Evolutionary conservation across 1,140 invertebrate species (phyloP).

Genomic region (Berghia stephanieae): DNA sequence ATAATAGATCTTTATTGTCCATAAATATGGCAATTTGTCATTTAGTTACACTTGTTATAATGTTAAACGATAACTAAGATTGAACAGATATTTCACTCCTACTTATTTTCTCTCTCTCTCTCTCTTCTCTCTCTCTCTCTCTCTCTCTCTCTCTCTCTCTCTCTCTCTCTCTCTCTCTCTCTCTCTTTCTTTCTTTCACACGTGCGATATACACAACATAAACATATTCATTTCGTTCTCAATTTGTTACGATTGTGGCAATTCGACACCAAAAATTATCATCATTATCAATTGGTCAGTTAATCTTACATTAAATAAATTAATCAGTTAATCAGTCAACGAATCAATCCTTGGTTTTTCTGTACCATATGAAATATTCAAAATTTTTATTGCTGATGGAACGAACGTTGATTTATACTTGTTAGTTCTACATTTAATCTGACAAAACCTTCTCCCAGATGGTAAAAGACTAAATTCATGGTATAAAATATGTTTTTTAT

Average conservation of each 20-base stretch:
- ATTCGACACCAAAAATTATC: too few species aligned
- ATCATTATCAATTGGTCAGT: neutral
- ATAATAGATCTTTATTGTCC: neutral
- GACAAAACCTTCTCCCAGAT: too few species aligned
- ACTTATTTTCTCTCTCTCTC: neutral
- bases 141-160: neutral
- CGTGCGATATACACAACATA: neutral
- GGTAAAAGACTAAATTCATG: too few species aligned
- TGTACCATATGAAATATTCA: too few species aligned
- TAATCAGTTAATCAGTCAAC: slow-evolving; percentile 38
- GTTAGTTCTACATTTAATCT: too few species aligned
- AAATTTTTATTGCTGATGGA: too few species aligned
- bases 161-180: slow-evolving; percentile 5
- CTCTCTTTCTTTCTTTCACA: neutral
- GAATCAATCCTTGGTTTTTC: slow-evolving; percentile 30
- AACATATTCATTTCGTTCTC: slow-evolving; percentile 24
- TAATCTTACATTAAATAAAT: neutral
- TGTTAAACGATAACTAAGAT: slow-evolving; percentile 4
- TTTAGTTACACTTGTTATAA: neutral
- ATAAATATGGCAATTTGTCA: neutral
- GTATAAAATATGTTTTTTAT: too few species aligned
- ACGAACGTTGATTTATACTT: too few species aligned
- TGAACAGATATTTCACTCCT: neutral
- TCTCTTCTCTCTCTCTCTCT: neutral
- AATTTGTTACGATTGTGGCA: too few species aligned